Evolutionary conservation across 2,113 vertebrate genomes (phyloP), one percentile per base, ranked within the genome.

Genomic region (Lasiurus cinereus): DNA sequence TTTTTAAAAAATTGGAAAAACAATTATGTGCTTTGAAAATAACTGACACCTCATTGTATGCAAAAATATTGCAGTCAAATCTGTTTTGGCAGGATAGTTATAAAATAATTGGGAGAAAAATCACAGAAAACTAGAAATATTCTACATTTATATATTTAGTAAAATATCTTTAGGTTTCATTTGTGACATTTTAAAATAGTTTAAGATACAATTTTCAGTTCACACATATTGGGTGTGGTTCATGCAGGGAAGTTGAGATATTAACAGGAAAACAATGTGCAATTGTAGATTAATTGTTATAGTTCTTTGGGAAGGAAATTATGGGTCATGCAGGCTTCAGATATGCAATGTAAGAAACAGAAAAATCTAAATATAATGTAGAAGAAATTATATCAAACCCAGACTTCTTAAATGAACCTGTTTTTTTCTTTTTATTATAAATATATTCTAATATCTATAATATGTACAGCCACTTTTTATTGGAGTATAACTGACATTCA

Each of bases 291-390:
- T 84, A 76, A 21, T 33, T 24, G 3, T 79, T 18, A 56, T 24
- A 91, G 3, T 66, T 70, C 27, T 93, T 88, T 76, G 50, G 43
- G 52, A 92, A 74, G 74, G n/a, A 87, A 86, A 50, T 76, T 83
- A 14, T 19, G 15, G 4, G 33, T 62, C 18, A 39, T 50, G 11
- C 13, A 36, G 70, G 82, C 2, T 39, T 62, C 5, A 33, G 43
- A 66, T 29, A 22, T 43, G 8, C 62, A 73, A 31, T 73, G 29
- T 92, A 5, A 90, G 13, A 87, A 73, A 72, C 1, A 78, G 36
- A 67, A 2, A 22, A n/a, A 67, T 59, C 29, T 67, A 88, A 82
- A 50, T 43, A 52, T 13, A 3, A 48, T 54, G 1, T 3, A 89
- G 54, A 86, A 22, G 11, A 91, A 0, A n/a, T 48, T 73, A 11